Evolutionary conservation across 1,140 invertebrate species (phyloP).

Genomic region (Catajapyx aquilonaris): DNA sequence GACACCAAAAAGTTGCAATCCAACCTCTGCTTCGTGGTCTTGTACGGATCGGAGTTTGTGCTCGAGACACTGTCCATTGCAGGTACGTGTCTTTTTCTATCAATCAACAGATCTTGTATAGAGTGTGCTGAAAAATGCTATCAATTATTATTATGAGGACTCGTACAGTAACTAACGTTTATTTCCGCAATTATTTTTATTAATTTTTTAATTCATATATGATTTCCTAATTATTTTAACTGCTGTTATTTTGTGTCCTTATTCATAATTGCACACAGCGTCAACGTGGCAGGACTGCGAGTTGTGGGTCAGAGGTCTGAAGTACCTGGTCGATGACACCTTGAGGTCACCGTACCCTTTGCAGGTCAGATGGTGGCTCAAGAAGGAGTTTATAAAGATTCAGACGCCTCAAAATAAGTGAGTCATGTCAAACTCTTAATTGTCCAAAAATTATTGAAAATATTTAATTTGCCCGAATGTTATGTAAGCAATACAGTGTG

Average conservation of each 20-base stretch:
- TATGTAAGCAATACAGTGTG: no score
- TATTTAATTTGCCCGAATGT: no score
- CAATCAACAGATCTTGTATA: no score
- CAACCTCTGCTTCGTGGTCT: constrained; percentile 66
- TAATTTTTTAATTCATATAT: constrained; percentile 12
- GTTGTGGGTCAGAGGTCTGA: constrained; percentile 60
- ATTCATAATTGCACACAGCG: constrained; percentile 42
- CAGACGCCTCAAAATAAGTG: no score
- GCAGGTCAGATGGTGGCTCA: constrained; percentile 74
- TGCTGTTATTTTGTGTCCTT: constrained; percentile 7
- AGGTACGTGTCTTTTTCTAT: constrained; percentile 30
- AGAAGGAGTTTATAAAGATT: constrained; percentile 58
- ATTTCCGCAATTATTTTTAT: no score
- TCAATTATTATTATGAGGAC: constrained; percentile 5
- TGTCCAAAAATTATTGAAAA: no score
- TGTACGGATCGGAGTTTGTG: no score
- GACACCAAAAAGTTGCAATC: constrained; percentile 60
- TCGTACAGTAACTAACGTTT: no score
- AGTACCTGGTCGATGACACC: constrained; percentile 60
- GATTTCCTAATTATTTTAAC: constrained; percentile 7
- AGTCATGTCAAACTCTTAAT: no score
- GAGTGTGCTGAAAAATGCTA: no score
- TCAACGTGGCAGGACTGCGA: constrained; percentile 70
- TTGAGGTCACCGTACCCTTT: constrained; percentile 56
- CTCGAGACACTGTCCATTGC: constrained; percentile 73